Base-by-base conservation (phyloP, 2,113 vertebrate species). In the Trochalopteron elliotii region DNA sequence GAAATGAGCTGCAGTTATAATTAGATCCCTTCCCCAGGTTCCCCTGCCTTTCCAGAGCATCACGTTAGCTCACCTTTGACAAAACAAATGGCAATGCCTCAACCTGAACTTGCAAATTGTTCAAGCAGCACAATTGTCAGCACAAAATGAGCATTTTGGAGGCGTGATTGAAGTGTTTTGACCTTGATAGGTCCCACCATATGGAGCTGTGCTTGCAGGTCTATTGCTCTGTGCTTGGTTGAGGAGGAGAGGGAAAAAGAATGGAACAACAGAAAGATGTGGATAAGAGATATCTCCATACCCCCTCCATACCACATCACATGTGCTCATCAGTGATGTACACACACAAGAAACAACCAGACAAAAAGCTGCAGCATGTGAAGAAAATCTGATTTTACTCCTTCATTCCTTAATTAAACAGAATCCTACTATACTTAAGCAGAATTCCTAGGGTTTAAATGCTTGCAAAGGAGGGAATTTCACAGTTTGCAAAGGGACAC, bases 131-230 rank as follows among this genome's bases (percentile, higher is more conserved):
- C 3, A 2, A 85, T 2, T 92, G 82, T 42, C 44, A 77, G 53
- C 50, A 74, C 45, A 59, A 95, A 97, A 96, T 81, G 95, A 95
- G 71, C 96, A 96, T 90, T 93, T 83, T 4, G 0, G 68, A 92
- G 55, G 65, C 33, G 27, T 74, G 90, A 95, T 57, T 80, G 95
- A 96, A 95, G 83, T 22, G 10, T 31, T 96, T 20, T 74, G 88
- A 93, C 94, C 95, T 90, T 50, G 92, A 83, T 97, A 67, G 18
- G 11, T 9, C 65, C 75, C 63, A 88, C 95, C 94, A 88, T 85
- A 94, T 97, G 94, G 95, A 94, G 92, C n/a, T 80, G 13, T 30
- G 40, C 75, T 74, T 74, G 59, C 71, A 83, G 90, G 85, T 86
- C 90, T 90, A 57, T 31, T 74, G 53, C 85, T 80, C 27, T 16